Base-by-base conservation (phyloP, 2,113 vertebrate genomes). In the Mesitornis unicolor region DNA sequence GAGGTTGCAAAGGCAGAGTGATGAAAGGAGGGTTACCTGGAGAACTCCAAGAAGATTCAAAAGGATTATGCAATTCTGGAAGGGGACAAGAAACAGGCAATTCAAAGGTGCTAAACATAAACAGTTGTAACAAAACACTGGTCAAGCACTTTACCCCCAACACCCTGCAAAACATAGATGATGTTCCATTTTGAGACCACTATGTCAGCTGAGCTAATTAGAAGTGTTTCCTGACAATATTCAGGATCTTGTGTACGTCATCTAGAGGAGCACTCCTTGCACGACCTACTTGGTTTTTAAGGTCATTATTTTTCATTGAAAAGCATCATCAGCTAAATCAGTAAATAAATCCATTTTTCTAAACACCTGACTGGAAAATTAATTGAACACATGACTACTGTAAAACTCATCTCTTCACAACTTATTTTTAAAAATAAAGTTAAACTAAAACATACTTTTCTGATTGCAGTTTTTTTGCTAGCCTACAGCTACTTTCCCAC, bases 1-100 rank as follows among this genome's bases (percentile, higher is more conserved):
- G 74, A 93, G 87, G n/a, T 87, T 84, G 80, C 82, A 93, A 87
- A 97, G 91, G 50, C 95, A 96, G 70, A 93, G 68, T 94, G 85
- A 38, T 91, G 93, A 80, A 71, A 96, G 54, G 45, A 96, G 63
- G 53, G 74, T 90, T 91, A 91, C 78, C 87, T 86, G 81, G 75
- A 95, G 63, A 90, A n/a, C 28, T 57, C 78, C 51, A 68, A 38
- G 95, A 96, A 96, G 93, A 88, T 51, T 90, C 82, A 90, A 80
- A 83, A 86, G 85, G 84, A 93, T 93, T 79, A 13, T 90, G 63
- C 6, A 0, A 20, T 87, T 89, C 81, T 96, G 74, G 78, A 96
- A 86, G 82, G 82, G 87, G 75, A 91, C 70, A 22, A 93, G 85
- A 86, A 87, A 91, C 70, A 82, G 91, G 79, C 57, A 80, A n/a